Base-by-base conservation (phyloP, 2,113 vertebrate genomes). In the Cheilinus undulatus region DNA sequence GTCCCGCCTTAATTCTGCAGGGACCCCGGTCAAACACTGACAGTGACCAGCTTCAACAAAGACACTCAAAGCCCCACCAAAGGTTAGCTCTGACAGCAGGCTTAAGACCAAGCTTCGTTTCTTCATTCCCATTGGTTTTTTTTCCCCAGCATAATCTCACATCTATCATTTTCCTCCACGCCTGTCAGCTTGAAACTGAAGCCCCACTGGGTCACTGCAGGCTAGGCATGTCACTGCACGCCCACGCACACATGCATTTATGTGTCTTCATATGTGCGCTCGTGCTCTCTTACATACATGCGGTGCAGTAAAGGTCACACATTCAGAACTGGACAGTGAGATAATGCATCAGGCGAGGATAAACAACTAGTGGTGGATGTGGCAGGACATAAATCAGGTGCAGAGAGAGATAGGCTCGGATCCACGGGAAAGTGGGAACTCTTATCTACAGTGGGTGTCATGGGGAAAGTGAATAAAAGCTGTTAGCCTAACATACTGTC, bases 331-430 rank as follows among this genome's bases (percentile, higher is more conserved):
- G 81, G 79, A 73, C 63, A 62, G 69, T 52, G 75, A 14, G 84
- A 90, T 82, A 83, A 80, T 68, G 73, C 73, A 67, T 84, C 68
- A 69, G 58, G 69, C 77, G 34, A 43, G 70, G 83, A 88, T 85
- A 89, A 90, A 86, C 83, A 85, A 69, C 73, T 30, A 9, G 62
- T 64, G 57, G 74, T 32, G 72, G 76, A 69, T 4, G 52, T 74
- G 73, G 65, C 84, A 70, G 88, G 70, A 65, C 80, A 88, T 90
- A 86, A 92, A 88, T 90, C 88, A 91, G 86, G 61, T 14, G 34
- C 58, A 28, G 32, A 40, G 43, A 66, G 56, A 76, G 73, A 83
- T 52, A 65, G 63, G 5, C 54, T 61, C 36, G 26, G 65, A 71
- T 82, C 42, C 73, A 52, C 64, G 46, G 67, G 60, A 66, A 61